phyloP scores from a whole-genome alignment of 2,888 invertebrate genomes.

The Drosophila merina region DNA sequence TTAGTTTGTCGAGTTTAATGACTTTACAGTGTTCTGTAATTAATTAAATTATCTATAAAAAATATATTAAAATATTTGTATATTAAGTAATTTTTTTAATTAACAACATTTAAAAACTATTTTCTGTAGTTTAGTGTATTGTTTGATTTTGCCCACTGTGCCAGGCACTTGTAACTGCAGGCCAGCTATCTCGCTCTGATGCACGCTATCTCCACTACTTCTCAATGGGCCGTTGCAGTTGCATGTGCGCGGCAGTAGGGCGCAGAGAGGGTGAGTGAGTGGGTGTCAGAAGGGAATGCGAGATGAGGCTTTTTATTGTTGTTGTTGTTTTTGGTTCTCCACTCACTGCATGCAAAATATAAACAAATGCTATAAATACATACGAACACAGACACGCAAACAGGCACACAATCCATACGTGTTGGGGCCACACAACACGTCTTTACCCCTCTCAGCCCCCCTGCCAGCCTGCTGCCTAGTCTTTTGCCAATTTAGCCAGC shows the following conservation, averaged over 20 bases:
- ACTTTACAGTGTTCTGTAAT: constrained; percentile 22
- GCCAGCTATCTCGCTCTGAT: constrained; percentile 24
- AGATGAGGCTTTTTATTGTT: constrained; percentile 11
- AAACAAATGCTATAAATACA: constrained; percentile 76
- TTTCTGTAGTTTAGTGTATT: background rate
- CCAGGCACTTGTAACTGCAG: constrained; percentile 34
- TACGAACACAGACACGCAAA: constrained; percentile 28
- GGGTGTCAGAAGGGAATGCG: background rate
- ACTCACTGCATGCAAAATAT: constrained; percentile 67
- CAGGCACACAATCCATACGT: constrained; percentile 31
- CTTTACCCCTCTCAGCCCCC: constrained; percentile 17
- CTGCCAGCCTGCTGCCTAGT: constrained; percentile 1
- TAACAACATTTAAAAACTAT: background rate
- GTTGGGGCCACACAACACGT: constrained; percentile 61
- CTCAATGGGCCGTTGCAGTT: constrained; percentile 42
- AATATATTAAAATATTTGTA: no score
- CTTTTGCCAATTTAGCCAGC: constrained; percentile 39
- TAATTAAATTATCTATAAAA: background rate
- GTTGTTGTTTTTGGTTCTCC: constrained; percentile 32
- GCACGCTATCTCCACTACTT: constrained; percentile 36
- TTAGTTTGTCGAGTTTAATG: constrained; percentile 2
- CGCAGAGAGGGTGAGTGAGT: constrained; percentile 4
- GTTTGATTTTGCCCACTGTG: constrained; percentile 22
- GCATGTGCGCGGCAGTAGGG: constrained; percentile 11
- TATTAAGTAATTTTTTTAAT: no score